Evolutionary conservation across 2,888 invertebrate species (phyloP).

Genomic region (Ichneumoninae sp.): DNA sequence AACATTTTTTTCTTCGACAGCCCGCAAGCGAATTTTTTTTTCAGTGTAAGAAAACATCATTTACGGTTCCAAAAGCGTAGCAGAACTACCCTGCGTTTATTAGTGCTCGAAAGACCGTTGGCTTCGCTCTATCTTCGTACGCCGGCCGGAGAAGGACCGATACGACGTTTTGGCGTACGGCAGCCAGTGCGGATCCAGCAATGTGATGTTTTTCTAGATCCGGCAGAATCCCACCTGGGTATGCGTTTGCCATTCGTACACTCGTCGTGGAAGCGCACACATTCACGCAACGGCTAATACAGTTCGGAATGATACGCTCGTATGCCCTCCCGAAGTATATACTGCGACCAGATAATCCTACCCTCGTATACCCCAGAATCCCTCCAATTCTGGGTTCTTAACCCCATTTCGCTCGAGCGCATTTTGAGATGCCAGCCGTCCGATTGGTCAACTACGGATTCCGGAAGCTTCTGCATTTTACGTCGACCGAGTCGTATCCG

Average conservation of each 20-base stretch:
- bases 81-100: too few species aligned
- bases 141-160: too few species aligned
- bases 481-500: slow-evolving; percentile 40
- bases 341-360: slow-evolving; percentile 29
- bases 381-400: slow-evolving; percentile 44
- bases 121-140: too few species aligned
- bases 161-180: too few species aligned
- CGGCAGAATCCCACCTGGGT: neutral
- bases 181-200: too few species aligned
- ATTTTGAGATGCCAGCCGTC: slow-evolving; percentile 47
- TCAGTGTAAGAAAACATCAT: too few species aligned
- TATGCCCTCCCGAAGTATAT: slow-evolving; percentile 19
- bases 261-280: slow-evolving; percentile 2
- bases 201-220: too few species aligned
- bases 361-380: slow-evolving; percentile 4
- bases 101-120: too few species aligned
- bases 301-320: slow-evolving; percentile 45
- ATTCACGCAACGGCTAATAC: slow-evolving; percentile 43
- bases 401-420: slow-evolving; percentile 53
- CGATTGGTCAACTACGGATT: slow-evolving; percentile 60
- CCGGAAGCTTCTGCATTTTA: slow-evolving; percentile 44
- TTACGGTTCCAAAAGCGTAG: too few species aligned
- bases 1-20: too few species aligned
- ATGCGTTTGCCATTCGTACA: neutral
- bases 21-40: too few species aligned